These are phyloP conservation scores for Anarsia innoxiella DNA, from an alignment of 2,888 invertebrate genomes.

Conservation along the genomic window DNA sequence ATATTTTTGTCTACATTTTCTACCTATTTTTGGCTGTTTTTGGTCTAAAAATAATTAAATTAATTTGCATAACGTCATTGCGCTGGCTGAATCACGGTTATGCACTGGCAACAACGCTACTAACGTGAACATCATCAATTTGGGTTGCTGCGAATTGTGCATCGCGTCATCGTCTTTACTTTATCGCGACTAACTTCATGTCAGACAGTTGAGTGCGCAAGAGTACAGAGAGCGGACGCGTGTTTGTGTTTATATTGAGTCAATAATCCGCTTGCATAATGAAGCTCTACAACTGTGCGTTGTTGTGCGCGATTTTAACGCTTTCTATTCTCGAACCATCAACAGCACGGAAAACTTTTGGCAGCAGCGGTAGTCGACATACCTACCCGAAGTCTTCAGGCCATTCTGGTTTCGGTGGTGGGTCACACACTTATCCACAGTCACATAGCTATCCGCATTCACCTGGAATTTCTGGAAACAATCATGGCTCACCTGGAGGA, in stretches of 20 bases:
- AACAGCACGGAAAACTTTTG: conserved; percentile 25
- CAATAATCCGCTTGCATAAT: conserved; percentile 28
- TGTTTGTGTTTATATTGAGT: conserved; percentile 14
- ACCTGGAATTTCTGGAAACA: conserved; percentile 31
- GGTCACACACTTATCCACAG: conserved; percentile 17
- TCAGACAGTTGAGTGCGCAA: conserved; percentile 26
- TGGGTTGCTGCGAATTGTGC: background rate
- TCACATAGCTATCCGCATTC: conserved; percentile 39
- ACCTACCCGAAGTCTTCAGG: conserved; percentile 30
- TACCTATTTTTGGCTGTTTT: too few species aligned
- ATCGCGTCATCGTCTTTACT: background rate
- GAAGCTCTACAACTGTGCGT: conserved; percentile 33
- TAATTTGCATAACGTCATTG: too few species aligned
- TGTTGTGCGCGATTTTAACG: conserved; percentile 40
- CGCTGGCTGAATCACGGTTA: too few species aligned
- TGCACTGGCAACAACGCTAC: background rate
- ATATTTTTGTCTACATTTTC: too few species aligned
- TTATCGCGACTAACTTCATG: conserved; percentile 16
- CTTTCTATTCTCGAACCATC: conserved; percentile 31
- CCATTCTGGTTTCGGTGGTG: conserved; percentile 24
- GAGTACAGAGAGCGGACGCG: conserved; percentile 17
- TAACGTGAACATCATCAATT: background rate
- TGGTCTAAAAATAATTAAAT: too few species aligned
- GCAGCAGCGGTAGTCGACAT: conserved; percentile 24
- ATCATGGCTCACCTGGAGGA: conserved; percentile 17